Conservation (phyloP, 2,797 vertebrate genomes). For the Apogon hyalosoma region DNA sequence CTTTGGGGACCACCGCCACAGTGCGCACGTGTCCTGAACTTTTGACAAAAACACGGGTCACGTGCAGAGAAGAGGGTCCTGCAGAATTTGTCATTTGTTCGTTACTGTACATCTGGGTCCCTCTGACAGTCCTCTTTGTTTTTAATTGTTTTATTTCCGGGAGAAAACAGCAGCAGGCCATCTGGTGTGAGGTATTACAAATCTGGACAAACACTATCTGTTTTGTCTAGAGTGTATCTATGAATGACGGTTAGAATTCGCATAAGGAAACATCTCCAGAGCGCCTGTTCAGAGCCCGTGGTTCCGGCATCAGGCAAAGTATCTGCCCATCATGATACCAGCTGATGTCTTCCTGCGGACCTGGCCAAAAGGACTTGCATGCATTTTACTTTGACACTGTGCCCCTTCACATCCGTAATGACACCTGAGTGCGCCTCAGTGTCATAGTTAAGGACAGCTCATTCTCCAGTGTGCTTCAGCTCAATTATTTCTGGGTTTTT, state of each 20-base stretch:
- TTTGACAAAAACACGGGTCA: slow-evolving; percentile 50
- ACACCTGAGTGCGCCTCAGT: slow-evolving; percentile 24
- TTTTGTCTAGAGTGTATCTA: slow-evolving; percentile 2
- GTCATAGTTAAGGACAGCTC: slow-evolving; percentile 19
- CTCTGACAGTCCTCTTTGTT: slow-evolving; percentile 19
- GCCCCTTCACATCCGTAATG: slow-evolving; percentile 22
- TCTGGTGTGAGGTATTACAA: slow-evolving; percentile 38
- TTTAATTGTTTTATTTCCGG: slow-evolving; percentile 3
- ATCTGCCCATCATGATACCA: slow-evolving; percentile 46
- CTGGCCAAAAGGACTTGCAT: slow-evolving; percentile 35
- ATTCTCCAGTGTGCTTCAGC: slow-evolving; percentile 41
- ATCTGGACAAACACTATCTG: slow-evolving; percentile 14
- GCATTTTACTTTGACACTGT: slow-evolving; percentile 21
- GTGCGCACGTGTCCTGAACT: slow-evolving; percentile 38
- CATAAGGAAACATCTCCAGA: slow-evolving; percentile 12
- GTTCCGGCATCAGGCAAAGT: slow-evolving; percentile 21
- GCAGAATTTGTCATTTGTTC: slow-evolving; percentile 29
- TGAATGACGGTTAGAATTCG: neutral
- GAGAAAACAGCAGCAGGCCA: slow-evolving; percentile 17
- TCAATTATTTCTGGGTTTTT: no score
- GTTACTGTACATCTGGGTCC: slow-evolving; percentile 49
- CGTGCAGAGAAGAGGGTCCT: slow-evolving; percentile 28
- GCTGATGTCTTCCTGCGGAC: slow-evolving; percentile 29
- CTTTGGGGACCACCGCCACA: slow-evolving; percentile 30
- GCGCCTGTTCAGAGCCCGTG: slow-evolving; percentile 36